These are phyloP conservation scores for Orthosia incerta DNA, from an alignment of 2,888 invertebrate genomes.

Conservation along the genomic window DNA sequence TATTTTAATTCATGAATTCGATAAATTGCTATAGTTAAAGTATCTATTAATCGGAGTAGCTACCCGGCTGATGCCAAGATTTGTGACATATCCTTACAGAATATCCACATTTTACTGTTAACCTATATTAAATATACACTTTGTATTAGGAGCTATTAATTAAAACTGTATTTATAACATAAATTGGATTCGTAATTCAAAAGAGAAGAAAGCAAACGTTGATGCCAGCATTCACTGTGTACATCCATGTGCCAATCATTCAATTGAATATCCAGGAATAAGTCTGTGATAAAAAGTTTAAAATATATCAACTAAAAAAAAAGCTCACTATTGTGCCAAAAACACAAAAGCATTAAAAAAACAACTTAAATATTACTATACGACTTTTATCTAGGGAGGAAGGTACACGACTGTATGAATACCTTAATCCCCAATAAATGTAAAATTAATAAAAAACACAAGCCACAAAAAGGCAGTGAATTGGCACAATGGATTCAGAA, in stretches of 20 bases:
- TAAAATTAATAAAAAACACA: slow-evolving; percentile 6
- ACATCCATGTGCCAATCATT: slow-evolving; percentile 63
- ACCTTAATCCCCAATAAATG: slow-evolving; percentile 18
- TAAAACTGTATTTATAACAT: slow-evolving; percentile 9
- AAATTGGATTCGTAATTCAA: background rate
- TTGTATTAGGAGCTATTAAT: slow-evolving; percentile 1
- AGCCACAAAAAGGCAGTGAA: slow-evolving; percentile 14
- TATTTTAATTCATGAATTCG: too few relatives aligned
- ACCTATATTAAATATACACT: background rate
- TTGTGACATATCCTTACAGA: too few relatives aligned
- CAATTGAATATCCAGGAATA: slow-evolving; percentile 46
- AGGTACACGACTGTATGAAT: background rate
- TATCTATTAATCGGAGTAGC: too few relatives aligned
- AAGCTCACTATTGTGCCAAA: slow-evolving; percentile 7
- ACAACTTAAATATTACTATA: background rate
- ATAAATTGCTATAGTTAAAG: too few relatives aligned
- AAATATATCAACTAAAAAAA: background rate
- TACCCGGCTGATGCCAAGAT: too few relatives aligned
- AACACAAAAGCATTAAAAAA: slow-evolving; percentile 6
- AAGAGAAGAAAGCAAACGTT: background rate
- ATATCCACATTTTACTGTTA: background rate
- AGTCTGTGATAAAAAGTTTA: background rate
- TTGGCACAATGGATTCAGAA: slow-evolving; percentile 63
- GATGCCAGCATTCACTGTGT: slow-evolving; percentile 53
- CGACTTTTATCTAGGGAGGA: slow-evolving; percentile 28